These are phyloP conservation scores for Episyrphus balteatus DNA, from an alignment of 1,140 invertebrate species.

Conservation along the genomic window DNA sequence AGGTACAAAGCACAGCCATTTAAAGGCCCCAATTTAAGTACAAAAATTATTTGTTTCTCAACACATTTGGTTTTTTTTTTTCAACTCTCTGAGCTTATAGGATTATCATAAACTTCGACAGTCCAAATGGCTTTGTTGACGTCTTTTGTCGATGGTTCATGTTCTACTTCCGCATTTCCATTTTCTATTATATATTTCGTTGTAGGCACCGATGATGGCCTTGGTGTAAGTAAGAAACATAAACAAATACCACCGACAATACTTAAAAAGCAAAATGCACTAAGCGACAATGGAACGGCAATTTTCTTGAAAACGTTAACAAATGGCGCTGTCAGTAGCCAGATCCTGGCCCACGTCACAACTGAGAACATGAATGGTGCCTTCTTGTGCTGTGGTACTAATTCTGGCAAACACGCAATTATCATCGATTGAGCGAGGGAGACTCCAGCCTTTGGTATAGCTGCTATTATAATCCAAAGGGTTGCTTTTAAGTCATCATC, in stretches of 20 bases:
- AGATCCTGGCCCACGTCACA: conserved; percentile 28
- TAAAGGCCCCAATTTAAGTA: too few species aligned
- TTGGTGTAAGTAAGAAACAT: conserved; percentile 23
- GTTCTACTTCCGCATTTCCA: too few species aligned
- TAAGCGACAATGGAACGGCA: conserved; percentile 25
- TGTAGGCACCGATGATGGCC: background rate
- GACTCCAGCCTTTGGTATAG: conserved; percentile 26
- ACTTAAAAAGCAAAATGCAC: conserved; percentile 24
- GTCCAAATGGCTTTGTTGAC: too few species aligned
- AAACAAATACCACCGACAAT: conserved; percentile 30
- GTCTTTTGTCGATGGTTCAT: too few species aligned
- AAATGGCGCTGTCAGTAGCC: conserved; percentile 30
- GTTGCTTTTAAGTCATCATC: conserved; percentile 25
- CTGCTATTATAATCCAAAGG: conserved; percentile 33
- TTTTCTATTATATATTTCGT: too few species aligned
- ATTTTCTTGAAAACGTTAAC: conserved; percentile 30
- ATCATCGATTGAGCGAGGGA: conserved; percentile 33
- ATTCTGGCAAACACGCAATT: conserved; percentile 29
- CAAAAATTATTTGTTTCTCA: too few species aligned
- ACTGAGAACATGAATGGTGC: conserved; percentile 30
- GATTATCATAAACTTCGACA: too few species aligned
- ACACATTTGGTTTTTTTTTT: too few species aligned
- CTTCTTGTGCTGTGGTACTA: conserved; percentile 28
- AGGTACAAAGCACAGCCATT: too few species aligned
- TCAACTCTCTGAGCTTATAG: too few species aligned